phyloP scores from a whole-genome alignment of 64 coral and sea anemone species.

The Acropora yongei region DNA sequence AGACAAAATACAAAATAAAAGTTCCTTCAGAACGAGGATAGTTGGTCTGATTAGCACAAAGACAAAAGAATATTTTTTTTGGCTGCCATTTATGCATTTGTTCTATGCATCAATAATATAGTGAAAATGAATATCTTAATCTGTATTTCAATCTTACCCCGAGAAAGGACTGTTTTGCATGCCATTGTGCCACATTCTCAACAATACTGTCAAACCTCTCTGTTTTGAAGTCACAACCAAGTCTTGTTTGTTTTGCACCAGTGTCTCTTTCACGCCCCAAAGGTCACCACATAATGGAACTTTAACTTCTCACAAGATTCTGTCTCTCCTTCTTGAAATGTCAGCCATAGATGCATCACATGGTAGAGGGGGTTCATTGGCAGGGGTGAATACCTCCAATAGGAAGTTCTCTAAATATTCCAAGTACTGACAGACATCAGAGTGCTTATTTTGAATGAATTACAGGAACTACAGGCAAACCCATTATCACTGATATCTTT shows the following conservation, averaged over 20 bases:
- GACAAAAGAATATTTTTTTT: no score
- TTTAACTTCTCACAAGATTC: conserved; percentile 20
- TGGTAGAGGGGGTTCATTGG: background rate
- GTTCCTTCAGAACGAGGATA: no score
- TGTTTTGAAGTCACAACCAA: conserved; percentile 60
- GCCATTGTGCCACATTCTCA: conserved; percentile 65
- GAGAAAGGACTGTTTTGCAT: conserved; percentile 72
- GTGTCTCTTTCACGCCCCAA: conserved; percentile 71
- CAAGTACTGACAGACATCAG: conserved; percentile 68
- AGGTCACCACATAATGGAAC: conserved; percentile 62
- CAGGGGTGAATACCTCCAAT: conserved; percentile 5
- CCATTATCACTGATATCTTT: conserved; percentile 54
- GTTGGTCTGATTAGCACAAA: no score
- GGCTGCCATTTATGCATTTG: no score
- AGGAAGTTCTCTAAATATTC: conserved; percentile 60
- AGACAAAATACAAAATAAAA: no score
- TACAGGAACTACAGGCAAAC: conserved; percentile 51
- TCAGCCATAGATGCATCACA: background rate
- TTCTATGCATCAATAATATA: no score
- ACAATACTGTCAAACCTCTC: conserved; percentile 70
- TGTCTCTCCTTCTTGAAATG: conserved; percentile 24
- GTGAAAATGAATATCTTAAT: no score
- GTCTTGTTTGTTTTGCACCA: conserved; percentile 74
- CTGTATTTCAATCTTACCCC: conserved; percentile 28
- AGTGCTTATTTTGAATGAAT: conserved; percentile 70